These are phyloP conservation scores for Pinna nobilis DNA, from an alignment of 1,140 invertebrate genomes.

Conservation along the genomic window DNA sequence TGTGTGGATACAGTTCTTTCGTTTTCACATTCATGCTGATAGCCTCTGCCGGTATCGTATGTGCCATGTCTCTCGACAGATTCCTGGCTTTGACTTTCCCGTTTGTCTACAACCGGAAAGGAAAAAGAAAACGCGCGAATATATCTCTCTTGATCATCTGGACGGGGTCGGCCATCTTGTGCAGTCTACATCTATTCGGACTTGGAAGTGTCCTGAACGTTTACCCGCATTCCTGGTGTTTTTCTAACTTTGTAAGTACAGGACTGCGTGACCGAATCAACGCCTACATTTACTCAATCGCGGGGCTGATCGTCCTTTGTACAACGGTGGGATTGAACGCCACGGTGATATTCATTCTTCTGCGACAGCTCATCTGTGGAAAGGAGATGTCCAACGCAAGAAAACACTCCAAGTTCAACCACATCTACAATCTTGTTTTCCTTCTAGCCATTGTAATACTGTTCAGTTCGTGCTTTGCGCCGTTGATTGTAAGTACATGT, in stretches of 20 bases:
- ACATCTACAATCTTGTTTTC: too few species aligned
- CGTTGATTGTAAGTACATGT: constrained; percentile 25
- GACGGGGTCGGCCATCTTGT: constrained; percentile 61
- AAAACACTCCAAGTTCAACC: too few species aligned
- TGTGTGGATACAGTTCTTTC: constrained; percentile 70
- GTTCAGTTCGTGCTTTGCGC: constrained; percentile 2
- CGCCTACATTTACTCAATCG: constrained; percentile 60
- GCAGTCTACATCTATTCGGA: constrained; percentile 70
- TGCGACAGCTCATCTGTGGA: too few species aligned
- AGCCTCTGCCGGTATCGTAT: constrained; percentile 71
- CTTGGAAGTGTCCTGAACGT: constrained; percentile 62
- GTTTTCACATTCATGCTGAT: constrained; percentile 71
- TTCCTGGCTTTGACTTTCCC: constrained; percentile 71
- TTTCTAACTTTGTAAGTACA: constrained; percentile 66
- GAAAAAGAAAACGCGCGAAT: constrained; percentile 52
- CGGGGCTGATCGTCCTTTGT: constrained; percentile 45
- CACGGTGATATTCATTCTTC: neutral
- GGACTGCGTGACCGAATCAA: constrained; percentile 46
- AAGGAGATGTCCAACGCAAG: too few species aligned
- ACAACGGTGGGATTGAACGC: neutral
- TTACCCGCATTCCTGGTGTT: constrained; percentile 74
- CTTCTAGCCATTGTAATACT: constrained; percentile 4
- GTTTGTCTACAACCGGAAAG: constrained; percentile 69
- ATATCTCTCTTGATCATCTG: constrained; percentile 56
- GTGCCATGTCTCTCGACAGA: constrained; percentile 73